A percentile compares a stretch with the other conserved stretches of the same genome.
Evolutionary conservation across 1,140 invertebrate species (phyloP).

Genomic region (Acromyrmex charruanus): DNA sequence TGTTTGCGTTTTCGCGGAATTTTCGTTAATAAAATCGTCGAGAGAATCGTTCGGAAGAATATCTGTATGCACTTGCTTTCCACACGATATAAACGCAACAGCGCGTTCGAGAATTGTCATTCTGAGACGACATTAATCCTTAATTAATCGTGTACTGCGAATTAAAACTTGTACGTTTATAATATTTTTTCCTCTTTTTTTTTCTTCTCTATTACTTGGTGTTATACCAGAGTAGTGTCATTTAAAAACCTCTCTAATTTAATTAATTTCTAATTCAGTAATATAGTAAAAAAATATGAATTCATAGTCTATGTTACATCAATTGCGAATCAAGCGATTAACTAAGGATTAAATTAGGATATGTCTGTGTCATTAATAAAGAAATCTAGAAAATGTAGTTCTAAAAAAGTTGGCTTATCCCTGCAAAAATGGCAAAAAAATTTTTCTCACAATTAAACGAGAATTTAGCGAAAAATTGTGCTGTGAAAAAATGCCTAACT

Average conservation of each 20-base stretch:
- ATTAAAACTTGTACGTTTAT: constrained; percentile 15
- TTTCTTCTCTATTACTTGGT: neutral
- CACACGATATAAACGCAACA: constrained; percentile 9
- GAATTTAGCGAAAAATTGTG: constrained; percentile 53
- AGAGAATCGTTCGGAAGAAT: constrained; percentile 46
- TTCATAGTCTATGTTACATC: neutral
- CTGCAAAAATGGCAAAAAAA: constrained; percentile 49
- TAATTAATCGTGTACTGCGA: constrained; percentile 16
- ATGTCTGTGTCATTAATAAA: neutral
- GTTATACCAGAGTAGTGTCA: neutral
- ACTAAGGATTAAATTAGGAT: constrained; percentile 1
- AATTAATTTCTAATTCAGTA: constrained; percentile 17
- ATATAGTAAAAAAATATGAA: neutral
- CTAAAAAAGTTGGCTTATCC: constrained; percentile 22
- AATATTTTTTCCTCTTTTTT: neutral
- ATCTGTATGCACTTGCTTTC: constrained; percentile 53
- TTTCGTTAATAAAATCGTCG: neutral
- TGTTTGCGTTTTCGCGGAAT: neutral
- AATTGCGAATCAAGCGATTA: neutral
- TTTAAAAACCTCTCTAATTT: neutral
- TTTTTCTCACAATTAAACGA: constrained; percentile 60
- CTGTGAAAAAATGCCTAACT: constrained; percentile 35
- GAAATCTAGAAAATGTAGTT: constrained; percentile 28
- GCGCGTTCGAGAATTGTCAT: constrained; percentile 22
- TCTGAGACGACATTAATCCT: neutral